These are phyloP conservation scores for Cardinalis cardinalis DNA, from an alignment of 2,113 vertebrate genomes.

Conservation along the genomic window DNA sequence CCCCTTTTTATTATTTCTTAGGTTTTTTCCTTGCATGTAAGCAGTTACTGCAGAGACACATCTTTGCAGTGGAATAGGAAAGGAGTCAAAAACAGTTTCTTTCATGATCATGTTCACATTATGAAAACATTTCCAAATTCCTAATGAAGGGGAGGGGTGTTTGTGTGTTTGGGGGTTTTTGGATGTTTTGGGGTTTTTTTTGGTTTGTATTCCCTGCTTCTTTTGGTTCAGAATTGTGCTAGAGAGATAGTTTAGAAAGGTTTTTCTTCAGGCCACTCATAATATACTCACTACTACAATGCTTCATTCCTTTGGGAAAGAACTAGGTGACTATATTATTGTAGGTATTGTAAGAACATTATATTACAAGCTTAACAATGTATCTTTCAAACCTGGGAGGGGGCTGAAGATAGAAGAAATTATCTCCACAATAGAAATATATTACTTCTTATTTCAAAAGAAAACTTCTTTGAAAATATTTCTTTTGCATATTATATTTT, in stretches of 20 bases:
- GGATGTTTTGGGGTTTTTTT: neutral
- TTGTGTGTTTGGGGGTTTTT: accelerated
- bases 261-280: neutral
- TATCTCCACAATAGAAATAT: constrained; percentile 3
- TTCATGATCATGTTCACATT: neutral
- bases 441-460: constrained; percentile 31
- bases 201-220: neutral
- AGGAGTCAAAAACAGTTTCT: neutral
- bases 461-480: constrained; percentile 36
- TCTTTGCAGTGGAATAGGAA: neutral
- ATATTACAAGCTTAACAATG: neutral
- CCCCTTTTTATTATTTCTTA: neutral
- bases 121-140: neutral
- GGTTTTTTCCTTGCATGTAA: neutral
- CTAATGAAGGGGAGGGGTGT: accelerated
- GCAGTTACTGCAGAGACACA: neutral
- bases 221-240: neutral
- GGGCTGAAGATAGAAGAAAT: neutral
- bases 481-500: constrained; percentile 33
- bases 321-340: neutral
- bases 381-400: constrained; percentile 1
- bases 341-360: neutral
- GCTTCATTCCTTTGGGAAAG: neutral
- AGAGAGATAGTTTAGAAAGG: neutral
- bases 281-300: neutral